These are phyloP conservation scores for Cynopterus brachyotis DNA, from an alignment of 2,113 vertebrate species.

Conservation along the genomic window DNA sequence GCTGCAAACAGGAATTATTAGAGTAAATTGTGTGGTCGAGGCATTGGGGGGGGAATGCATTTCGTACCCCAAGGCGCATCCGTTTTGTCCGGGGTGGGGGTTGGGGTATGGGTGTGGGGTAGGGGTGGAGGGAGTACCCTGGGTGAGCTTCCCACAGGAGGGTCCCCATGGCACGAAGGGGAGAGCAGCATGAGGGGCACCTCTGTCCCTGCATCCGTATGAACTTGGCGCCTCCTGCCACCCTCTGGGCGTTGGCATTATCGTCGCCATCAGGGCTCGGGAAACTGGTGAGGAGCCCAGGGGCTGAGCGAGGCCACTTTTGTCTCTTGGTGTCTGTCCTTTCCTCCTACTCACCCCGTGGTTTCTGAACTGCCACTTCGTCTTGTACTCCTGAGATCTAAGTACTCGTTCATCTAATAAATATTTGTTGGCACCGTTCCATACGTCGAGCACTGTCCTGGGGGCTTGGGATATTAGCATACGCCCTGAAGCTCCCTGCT, in stretches of 20 bases:
- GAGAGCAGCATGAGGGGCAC: too few species aligned
- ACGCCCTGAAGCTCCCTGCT: not conserved
- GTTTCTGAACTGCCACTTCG: not conserved
- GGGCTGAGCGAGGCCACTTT: not conserved
- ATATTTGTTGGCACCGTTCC: not conserved
- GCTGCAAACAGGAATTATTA: too few species aligned
- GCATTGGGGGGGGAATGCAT: too few species aligned
- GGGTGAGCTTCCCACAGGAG: too few species aligned
- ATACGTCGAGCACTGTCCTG: not conserved
- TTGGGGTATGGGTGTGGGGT: too few species aligned
- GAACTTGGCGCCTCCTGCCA: not conserved
- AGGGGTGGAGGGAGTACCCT: too few species aligned
- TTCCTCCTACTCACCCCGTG: not conserved
- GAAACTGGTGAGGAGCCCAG: not conserved
- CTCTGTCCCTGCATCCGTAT: too few species aligned
- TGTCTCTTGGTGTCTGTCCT: not conserved
- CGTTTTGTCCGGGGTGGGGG: too few species aligned
- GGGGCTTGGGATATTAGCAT: not conserved
- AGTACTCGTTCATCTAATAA: not conserved
- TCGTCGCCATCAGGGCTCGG: not conserved
- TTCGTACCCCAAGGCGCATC: too few species aligned
- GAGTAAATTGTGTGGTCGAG: too few species aligned
- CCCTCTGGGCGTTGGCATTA: not conserved
- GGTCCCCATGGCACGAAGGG: not conserved
- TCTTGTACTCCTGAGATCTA: not conserved